Evolutionary conservation across 2,797 vertebrate genomes (phyloP).

Genomic region (Zalophus californianus): DNA sequence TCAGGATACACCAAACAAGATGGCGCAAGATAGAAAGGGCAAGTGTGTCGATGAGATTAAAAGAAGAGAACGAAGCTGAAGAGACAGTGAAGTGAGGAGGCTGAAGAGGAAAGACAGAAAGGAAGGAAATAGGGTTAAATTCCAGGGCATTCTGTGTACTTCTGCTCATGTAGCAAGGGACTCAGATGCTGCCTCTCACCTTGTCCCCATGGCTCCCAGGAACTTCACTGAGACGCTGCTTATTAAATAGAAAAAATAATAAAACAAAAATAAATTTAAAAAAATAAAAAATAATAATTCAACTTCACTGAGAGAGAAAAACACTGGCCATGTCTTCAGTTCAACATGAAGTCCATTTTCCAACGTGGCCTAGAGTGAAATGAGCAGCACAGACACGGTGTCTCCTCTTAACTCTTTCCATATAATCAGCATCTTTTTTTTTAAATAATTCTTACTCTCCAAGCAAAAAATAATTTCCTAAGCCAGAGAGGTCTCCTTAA

Average conservation of each 20-base stretch:
- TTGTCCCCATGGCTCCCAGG: not conserved
- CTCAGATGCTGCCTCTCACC: not conserved
- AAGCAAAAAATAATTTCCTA: not conserved
- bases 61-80: not conserved
- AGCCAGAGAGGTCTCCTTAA: not conserved
- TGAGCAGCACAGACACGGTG: not conserved
- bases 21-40: rapidly evolving
- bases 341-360: not conserved
- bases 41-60: not conserved
- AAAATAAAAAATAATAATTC: not conserved
- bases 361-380: rapidly evolving
- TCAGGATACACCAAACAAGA: not conserved
- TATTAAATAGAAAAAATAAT: not conserved
- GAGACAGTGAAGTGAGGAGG: too few species aligned
- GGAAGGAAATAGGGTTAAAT: too few species aligned
- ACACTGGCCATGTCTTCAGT: not conserved
- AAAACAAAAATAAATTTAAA: not conserved
- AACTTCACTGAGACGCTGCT: not conserved
- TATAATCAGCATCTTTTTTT: not conserved
- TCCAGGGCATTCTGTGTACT: not conserved
- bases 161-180: rapidly evolving
- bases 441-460: not conserved
- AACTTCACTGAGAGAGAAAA: not conserved
- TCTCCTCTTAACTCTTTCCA: not conserved
- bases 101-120: not conserved